phyloP scores from a whole-genome alignment of 2,797 vertebrate species.

The Hemibagrus guttatus region DNA sequence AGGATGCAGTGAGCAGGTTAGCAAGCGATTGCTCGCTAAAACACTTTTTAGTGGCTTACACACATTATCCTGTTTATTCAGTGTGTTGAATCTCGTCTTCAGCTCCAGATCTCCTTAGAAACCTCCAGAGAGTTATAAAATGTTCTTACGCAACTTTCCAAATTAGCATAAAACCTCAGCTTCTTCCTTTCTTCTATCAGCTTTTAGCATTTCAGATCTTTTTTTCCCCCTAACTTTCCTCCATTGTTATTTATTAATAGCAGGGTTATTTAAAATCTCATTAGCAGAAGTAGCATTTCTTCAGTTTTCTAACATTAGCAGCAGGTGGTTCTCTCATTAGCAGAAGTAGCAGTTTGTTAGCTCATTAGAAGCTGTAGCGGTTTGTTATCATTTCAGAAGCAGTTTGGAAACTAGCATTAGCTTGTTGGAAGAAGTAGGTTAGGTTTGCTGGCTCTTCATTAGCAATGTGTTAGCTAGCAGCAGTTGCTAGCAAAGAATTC shows the following conservation, averaged over 20 bases:
- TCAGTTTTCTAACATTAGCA: background rate
- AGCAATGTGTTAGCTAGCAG: background rate
- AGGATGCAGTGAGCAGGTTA: background rate
- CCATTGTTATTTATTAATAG: background rate
- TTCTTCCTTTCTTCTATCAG: too few species aligned
- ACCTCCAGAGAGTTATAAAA: background rate
- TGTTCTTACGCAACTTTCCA: background rate
- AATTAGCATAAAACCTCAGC: background rate
- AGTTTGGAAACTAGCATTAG: too few species aligned
- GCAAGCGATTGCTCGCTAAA: too few species aligned
- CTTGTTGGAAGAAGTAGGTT: too few species aligned
- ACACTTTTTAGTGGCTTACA: too few species aligned
- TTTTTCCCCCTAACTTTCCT: too few species aligned
- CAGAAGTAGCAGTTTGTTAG: background rate
- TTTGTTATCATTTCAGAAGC: background rate
- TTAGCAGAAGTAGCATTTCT: background rate
- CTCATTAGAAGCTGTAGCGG: background rate
- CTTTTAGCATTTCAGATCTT: too few species aligned
- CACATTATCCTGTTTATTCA: too few species aligned
- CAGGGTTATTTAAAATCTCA: background rate
- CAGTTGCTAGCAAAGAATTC: background rate
- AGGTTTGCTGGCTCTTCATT: background rate
- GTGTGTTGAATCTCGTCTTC: too few species aligned
- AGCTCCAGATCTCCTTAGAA: too few species aligned
- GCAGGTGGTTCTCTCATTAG: too few species aligned